Percentiles rank a stretch among this genome's conserved stretches.
These are phyloP conservation scores for Formica selysi DNA, from an alignment of 1,140 invertebrate species.

Conservation along the genomic window DNA sequence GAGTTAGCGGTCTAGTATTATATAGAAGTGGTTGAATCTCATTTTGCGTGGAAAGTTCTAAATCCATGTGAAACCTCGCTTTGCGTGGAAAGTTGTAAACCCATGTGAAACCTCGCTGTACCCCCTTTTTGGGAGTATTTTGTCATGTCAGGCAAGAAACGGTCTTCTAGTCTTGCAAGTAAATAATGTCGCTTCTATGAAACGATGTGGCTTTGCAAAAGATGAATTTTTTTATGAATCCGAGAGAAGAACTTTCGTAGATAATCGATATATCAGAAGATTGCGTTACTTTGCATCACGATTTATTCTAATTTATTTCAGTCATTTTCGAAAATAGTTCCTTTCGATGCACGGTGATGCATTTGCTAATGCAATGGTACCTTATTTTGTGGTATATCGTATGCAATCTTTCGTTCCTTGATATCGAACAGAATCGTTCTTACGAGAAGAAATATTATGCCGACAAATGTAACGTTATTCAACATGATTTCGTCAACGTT, in stretches of 20 bases:
- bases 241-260: background rate
- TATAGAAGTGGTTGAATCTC: no score
- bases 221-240: background rate
- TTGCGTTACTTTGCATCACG: background rate
- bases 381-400: background rate
- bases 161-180: slow-evolving; percentile 9
- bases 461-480: background rate
- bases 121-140: background rate
- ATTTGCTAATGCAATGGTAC: background rate
- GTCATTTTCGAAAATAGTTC: background rate
- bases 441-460: background rate
- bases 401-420: background rate
- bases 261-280: background rate
- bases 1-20: no score
- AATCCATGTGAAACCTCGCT: no score
- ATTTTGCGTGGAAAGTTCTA: no score
- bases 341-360: background rate
- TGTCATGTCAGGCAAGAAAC: background rate
- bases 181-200: background rate
- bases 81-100: no score
- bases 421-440: background rate
- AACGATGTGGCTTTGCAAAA: background rate
- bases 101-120: no score
- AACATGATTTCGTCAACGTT: background rate
- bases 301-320: slow-evolving; percentile 5